Conservation (phyloP, 2,888 invertebrate species). For the Calameuta pallipes region DNA sequence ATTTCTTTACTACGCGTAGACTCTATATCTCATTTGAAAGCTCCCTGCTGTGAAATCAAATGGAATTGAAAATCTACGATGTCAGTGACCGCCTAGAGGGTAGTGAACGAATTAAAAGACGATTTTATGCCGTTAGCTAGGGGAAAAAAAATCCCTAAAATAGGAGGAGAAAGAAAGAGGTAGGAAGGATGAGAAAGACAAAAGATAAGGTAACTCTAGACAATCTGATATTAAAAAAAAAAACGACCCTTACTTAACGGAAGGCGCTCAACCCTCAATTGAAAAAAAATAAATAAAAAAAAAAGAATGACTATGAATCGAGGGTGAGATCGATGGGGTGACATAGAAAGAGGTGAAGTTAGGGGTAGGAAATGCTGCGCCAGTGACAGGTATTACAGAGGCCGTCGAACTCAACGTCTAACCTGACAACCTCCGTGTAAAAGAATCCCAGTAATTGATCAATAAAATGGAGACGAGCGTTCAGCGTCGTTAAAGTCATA, state of each 20-base stretch:
- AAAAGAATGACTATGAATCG: background rate
- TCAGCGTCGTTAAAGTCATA: too few species aligned
- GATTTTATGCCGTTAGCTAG: background rate
- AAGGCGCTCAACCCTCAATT: background rate
- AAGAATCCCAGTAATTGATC: too few species aligned
- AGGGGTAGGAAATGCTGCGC: background rate
- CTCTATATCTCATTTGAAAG: conserved; percentile 15
- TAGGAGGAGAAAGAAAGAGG: background rate
- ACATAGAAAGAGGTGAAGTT: background rate
- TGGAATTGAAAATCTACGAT: background rate
- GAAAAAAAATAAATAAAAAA: background rate
- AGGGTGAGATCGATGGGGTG: background rate
- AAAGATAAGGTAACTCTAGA: background rate
- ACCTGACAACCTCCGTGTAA: background rate
- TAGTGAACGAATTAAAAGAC: background rate
- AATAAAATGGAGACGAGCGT: too few species aligned
- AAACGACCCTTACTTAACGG: background rate
- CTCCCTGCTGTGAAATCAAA: conserved; percentile 16
- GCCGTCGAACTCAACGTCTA: background rate
- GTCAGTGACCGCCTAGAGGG: background rate
- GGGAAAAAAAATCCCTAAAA: too few species aligned
- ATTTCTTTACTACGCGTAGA: background rate
- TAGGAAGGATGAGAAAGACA: background rate
- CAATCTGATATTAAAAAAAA: background rate
- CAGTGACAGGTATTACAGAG: background rate